phyloP scores from a whole-genome alignment of 2,888 invertebrate species.

The Cryptops parisi region DNA sequence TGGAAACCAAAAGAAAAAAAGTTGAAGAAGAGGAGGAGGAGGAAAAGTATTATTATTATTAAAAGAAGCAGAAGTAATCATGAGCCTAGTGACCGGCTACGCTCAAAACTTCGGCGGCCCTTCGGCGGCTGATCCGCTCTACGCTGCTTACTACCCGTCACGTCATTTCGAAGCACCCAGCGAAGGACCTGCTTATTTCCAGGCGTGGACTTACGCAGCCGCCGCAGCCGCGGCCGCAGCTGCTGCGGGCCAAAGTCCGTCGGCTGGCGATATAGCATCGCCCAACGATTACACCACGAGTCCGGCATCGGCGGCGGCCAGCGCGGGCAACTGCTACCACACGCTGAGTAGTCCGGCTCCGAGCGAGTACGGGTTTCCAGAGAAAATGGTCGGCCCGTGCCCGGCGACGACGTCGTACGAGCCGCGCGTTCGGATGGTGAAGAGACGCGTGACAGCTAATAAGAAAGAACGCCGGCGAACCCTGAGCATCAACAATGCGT shows the following conservation, averaged over 20 bases:
- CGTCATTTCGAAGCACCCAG: background rate
- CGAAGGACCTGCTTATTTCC: conserved; percentile 10
- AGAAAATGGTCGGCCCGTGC: background rate
- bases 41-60: no score
- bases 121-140: conserved; percentile 9
- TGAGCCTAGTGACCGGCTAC: conserved; percentile 4
- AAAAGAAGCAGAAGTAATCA: no score
- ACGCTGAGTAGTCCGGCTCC: background rate
- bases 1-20: no score
- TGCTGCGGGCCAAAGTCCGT: background rate
- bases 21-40: no score
- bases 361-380: background rate
- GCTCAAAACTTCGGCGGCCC: background rate
- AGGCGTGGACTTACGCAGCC: conserved; percentile 7
- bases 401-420: conserved; percentile 2
- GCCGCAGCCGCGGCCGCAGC: background rate
- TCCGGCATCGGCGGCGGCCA: background rate
- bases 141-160: conserved; percentile 8
- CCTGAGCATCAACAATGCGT: conserved; percentile 88
- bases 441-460: conserved; percentile 75
- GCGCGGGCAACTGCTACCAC: background rate
- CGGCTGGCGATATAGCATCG: background rate
- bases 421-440: conserved; percentile 46
- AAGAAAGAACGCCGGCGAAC: conserved; percentile 80
- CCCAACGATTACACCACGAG: background rate